Evolutionary conservation across 2,113 vertebrate genomes (phyloP).

Genomic region (Nyctereutes procyonoides): DNA sequence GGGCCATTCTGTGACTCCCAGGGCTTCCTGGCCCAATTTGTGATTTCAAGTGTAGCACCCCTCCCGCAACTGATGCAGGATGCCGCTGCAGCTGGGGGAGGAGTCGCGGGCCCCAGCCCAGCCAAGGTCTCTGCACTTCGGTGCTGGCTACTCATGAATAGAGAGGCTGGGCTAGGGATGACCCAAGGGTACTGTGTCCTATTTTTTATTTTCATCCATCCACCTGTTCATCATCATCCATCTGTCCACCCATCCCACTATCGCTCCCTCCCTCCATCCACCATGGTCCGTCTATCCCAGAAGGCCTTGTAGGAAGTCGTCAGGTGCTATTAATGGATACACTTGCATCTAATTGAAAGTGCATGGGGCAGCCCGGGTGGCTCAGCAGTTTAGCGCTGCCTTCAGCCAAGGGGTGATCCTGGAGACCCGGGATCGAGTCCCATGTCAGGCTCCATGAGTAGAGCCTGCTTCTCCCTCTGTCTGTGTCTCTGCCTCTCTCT

Average conservation of each 20-base stretch:
- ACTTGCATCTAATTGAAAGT: rapidly evolving
- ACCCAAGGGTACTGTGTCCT: neutral
- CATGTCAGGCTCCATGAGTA: too few species aligned
- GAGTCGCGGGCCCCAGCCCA: neutral
- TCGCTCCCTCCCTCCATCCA: neutral
- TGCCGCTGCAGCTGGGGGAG: neutral
- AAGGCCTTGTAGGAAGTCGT: neutral
- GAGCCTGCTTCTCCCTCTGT: too few species aligned
- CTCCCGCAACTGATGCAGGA: rapidly evolving
- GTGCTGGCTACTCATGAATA: neutral
- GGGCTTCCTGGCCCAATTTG: neutral
- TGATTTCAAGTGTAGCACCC: too few species aligned
- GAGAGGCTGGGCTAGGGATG: neutral
- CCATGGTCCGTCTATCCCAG: neutral
- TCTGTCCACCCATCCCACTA: neutral
- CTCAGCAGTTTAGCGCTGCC: too few species aligned
- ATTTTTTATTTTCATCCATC: neutral
- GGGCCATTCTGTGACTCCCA: too few species aligned
- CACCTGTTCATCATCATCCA: neutral
- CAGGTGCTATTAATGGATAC: rapidly evolving
- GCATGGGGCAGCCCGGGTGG: too few species aligned
- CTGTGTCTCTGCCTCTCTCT: too few species aligned
- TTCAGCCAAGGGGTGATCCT: too few species aligned
- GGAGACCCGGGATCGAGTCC: too few species aligned
- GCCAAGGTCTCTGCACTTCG: neutral